Evolutionary conservation across 92 coral and sea anemone genomes (phyloP), one percentile per base, ranked within the genome.

Genomic region (Ricordea florida): DNA sequence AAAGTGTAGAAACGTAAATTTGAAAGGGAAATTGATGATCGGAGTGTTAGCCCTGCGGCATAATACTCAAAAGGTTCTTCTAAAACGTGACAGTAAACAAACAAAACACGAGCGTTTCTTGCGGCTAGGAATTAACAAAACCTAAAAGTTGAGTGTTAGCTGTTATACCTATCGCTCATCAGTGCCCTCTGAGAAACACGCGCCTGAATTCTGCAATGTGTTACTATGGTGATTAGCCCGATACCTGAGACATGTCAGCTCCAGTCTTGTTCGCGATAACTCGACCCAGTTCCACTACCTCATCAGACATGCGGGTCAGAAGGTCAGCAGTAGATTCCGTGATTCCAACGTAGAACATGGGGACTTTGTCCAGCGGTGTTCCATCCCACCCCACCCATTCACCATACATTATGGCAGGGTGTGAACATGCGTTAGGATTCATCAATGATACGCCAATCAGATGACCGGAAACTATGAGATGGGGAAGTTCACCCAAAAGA

Each of bases 351-450:
- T 87, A 87, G 20, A 87, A 87, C 55, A 83, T 47, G 22, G 93
- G 93, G 8, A 58, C 46, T 38, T 78, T 74, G 2, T 79, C 83
- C 58, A 88, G 8, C 14, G 86, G 86, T n/a, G 36, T 28, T 10
- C 85, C 85, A 41, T 87, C 74, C 93, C 93, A 87, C 24, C 49
- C 77, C 28, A 23, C 57, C 93, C 93, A 87, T 13, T 80, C 50
- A 23, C 69, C 81, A 33, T 76, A 72, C 47, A 84, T 42, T 33
- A 87, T 69, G 25, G 81, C 6, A 5, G 85, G 66, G 27, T 87
- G 93, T 3, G 78, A 50, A 48, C 58, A 82, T 29, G 66, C 81
- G 31, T 76, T 72, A 7, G 67, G 38, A 22, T 85, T 75, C 88
- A 76, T 82, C 2, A 87, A 35, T 0, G 88, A 75, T 14, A 57